phyloP scores from a whole-genome alignment of 2,113 vertebrate genomes.

The Geococcyx californianus region DNA sequence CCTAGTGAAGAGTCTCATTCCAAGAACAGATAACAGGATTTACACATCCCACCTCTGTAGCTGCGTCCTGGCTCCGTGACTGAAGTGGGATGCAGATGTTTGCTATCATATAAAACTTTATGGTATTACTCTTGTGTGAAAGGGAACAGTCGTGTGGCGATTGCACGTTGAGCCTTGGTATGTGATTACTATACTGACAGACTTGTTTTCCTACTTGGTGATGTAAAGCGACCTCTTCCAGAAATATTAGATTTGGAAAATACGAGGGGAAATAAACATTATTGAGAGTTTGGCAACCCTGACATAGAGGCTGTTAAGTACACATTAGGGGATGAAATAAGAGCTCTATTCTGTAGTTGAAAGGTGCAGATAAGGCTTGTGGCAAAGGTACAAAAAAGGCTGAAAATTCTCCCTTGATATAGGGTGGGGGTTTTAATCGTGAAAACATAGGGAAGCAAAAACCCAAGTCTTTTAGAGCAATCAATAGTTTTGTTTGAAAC shows the following conservation, averaged over 20 bases:
- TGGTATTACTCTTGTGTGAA: accelerated
- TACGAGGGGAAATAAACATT: not conserved
- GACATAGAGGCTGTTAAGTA: not conserved
- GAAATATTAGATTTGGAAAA: not conserved
- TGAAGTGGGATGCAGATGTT: not conserved
- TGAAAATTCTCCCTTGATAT: not conserved
- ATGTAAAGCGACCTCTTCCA: not conserved
- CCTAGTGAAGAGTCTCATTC: not conserved
- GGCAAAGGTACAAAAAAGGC: not conserved
- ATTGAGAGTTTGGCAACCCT: not conserved
- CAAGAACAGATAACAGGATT: not conserved
- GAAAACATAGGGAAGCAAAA: not conserved
- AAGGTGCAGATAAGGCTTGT: not conserved
- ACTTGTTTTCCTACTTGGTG: not conserved
- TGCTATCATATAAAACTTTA: not conserved
- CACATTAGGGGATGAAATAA: not conserved
- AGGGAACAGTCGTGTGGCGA: accelerated
- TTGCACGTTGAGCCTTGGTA: not conserved
- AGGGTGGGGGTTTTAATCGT: not conserved
- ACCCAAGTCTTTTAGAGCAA: not conserved
- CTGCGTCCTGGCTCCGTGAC: not conserved
- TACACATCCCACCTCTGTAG: not conserved
- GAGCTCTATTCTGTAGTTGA: not conserved
- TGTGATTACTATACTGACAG: no score
- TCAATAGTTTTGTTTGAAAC: not conserved